phyloP scores from a whole-genome alignment of 2,113 vertebrate species.

The Piprites chloris region DNA sequence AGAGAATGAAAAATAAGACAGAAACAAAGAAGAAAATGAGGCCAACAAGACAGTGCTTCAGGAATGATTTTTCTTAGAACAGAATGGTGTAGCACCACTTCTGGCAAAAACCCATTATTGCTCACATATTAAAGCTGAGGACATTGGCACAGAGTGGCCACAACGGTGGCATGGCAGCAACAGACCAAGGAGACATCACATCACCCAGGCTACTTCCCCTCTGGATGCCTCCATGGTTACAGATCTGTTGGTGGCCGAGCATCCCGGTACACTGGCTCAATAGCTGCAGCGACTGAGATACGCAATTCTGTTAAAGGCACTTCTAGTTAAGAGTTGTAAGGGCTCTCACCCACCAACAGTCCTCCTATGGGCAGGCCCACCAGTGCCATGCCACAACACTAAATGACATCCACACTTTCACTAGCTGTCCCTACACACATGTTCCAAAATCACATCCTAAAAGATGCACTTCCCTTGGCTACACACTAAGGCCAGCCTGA shows the following conservation, averaged over 20 bases:
- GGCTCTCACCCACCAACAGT: background rate
- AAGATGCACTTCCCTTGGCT: background rate
- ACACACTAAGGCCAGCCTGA: background rate
- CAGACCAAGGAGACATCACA: background rate
- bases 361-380: background rate
- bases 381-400: background rate
- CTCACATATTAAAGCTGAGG: background rate
- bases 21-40: background rate
- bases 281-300: fast-evolving
- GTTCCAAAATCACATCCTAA: background rate
- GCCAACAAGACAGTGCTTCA: background rate
- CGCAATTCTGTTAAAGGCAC: background rate
- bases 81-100: background rate
- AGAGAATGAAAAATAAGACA: background rate
- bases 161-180: background rate
- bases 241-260: background rate
- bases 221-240: background rate
- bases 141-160: background rate
- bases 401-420: background rate
- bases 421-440: background rate
- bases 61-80: background rate
- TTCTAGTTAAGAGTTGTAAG: background rate
- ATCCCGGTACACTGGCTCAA: background rate
- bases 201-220: background rate
- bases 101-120: background rate